Base-by-base conservation (phyloP, 2,888 invertebrate species). In the Ptilodon capucinus region DNA sequence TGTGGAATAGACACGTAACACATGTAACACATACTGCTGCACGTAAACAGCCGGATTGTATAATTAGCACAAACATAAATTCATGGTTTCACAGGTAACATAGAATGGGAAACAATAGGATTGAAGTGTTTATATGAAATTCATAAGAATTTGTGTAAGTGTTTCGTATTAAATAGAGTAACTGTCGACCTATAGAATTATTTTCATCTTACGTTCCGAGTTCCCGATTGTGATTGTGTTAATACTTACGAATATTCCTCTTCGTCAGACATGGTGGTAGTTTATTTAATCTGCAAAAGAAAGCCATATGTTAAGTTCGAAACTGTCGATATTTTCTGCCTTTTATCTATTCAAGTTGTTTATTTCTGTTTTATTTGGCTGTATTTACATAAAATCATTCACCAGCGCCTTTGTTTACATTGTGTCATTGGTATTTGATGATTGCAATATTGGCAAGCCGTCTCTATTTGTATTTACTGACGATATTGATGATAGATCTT, bases 241-340 rank as follows among this genome's bases (percentile, higher is more conserved):
- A 48, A 74, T 93, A 97, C 97, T 97, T 93, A 97, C 97, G 97
- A 97, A 94, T 97, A 97, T 93, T 97, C 97, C 92, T 97, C 97
- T 91, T 97, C 97, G 94, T 97, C 97, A 93, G 97, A 97, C 97
- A 97, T 97, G 94, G 91, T 95, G 93, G 91, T 92, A 89, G 83
- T 77, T 89, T 91, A 81, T 83, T 68, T 76, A 79, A 66, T 91
- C 91, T 91, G 91, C 45, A 60, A 85, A 89, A 74, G 57, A 54
- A 78, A 48, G 39, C 28, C 35, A 9, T 7, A 9, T 35, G 13
- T 50, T 63, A 39, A 46, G 36, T 50, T 16, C 28, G 28, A 30
- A n/a, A 14, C 14, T 34, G 8, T 23, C 18, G 9, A 19, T n/a
- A 13, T 39, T 28, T 23, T 44, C 30, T 28, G 32, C 28, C 17